Conservation (phyloP, 2,888 invertebrate species). For the Oxystoma pomonae region DNA sequence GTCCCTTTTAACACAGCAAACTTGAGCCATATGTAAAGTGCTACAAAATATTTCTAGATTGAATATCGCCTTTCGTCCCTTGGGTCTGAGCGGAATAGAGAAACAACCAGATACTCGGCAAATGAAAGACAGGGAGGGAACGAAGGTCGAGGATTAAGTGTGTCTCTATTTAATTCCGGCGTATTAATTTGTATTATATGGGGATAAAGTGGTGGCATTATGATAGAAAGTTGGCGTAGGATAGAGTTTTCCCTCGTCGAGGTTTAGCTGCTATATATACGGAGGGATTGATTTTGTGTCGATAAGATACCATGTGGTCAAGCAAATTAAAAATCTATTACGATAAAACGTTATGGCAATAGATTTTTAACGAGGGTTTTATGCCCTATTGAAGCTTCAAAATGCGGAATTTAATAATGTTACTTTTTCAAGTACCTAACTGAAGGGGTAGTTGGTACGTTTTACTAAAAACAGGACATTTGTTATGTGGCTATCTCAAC, state of each 20-base stretch:
- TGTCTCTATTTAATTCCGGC: slow-evolving; percentile 45
- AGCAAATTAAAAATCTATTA: slow-evolving; percentile 48
- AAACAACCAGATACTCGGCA: slow-evolving; percentile 3
- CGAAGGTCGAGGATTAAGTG: slow-evolving; percentile 38
- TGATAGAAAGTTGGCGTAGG: slow-evolving; percentile 41
- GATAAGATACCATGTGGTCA: slow-evolving; percentile 46
- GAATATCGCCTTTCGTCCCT: slow-evolving; percentile 18
- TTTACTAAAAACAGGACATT: too few relatives aligned
- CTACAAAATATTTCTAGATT: slow-evolving; percentile 37
- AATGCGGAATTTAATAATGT: too few relatives aligned
- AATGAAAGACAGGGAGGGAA: slow-evolving; percentile 17
- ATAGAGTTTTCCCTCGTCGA: slow-evolving; percentile 32
- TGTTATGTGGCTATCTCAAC: too few relatives aligned
- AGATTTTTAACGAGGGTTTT: slow-evolving; percentile 31
- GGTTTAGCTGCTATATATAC: slow-evolving; percentile 32
- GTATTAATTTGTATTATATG: slow-evolving; percentile 48
- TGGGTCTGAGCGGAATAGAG: slow-evolving; percentile 11
- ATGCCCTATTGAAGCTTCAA: slow-evolving; percentile 18
- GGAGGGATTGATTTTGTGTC: slow-evolving; percentile 7
- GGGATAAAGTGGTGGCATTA: slow-evolving; percentile 46
- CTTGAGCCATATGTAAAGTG: slow-evolving; percentile 43
- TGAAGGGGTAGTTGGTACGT: too few relatives aligned
- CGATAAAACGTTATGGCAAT: slow-evolving; percentile 18
- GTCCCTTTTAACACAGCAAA: slow-evolving; percentile 32
- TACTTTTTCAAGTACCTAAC: too few relatives aligned